phyloP scores from a whole-genome alignment of 2,113 vertebrate genomes.

The Pelmatolapia mariae region DNA sequence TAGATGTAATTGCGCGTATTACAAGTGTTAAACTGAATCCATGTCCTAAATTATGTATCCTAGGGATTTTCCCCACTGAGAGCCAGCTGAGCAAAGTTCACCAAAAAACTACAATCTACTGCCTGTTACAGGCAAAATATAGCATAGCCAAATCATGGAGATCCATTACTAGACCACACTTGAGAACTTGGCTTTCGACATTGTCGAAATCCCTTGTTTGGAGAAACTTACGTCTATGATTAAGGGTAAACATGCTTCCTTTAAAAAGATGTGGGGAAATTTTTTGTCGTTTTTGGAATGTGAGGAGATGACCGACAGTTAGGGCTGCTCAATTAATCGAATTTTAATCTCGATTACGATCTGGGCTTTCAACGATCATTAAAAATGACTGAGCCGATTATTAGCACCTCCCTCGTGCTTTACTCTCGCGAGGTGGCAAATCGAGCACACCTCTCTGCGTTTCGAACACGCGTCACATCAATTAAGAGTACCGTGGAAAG shows the following conservation, averaged over 20 bases:
- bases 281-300: not conserved
- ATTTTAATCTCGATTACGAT: too few species aligned
- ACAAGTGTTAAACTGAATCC: not conserved
- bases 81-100: not conserved
- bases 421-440: too few species aligned
- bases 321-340: too few species aligned
- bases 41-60: not conserved
- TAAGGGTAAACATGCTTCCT: not conserved
- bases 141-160: not conserved
- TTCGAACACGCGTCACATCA: too few species aligned
- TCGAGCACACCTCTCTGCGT: too few species aligned
- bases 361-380: too few species aligned
- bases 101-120: not conserved
- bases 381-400: too few species aligned
- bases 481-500: too few species aligned
- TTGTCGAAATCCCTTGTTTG: not conserved
- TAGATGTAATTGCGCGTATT: not conserved
- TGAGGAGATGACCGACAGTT: not conserved
- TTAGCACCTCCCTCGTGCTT: too few species aligned
- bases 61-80: not conserved
- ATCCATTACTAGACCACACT: not conserved
- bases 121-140: not conserved
- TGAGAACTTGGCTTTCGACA: not conserved
- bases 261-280: not conserved
- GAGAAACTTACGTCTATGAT: not conserved